Conservation (phyloP, 1,140 invertebrate genomes). For the Paraescarpia echinospica region DNA sequence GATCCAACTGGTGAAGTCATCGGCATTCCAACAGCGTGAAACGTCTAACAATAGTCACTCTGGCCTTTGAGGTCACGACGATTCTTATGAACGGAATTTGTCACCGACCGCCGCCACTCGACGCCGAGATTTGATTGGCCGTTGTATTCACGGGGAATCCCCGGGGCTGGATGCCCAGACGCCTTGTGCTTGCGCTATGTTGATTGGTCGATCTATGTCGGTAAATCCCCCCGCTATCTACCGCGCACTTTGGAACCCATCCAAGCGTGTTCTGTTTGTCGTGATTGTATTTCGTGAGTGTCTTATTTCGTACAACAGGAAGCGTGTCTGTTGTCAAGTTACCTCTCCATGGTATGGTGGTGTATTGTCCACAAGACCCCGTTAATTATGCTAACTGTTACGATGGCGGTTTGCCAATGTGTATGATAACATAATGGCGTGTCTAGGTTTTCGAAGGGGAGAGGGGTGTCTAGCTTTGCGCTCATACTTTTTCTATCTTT, state of each 20-base stretch:
- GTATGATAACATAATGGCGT: background rate
- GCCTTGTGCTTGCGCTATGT: background rate
- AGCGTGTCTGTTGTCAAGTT: background rate
- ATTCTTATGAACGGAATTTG: background rate
- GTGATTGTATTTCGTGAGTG: background rate
- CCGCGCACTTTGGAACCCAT: background rate
- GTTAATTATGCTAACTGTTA: background rate
- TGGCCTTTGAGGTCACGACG: background rate
- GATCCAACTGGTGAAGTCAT: too few species aligned
- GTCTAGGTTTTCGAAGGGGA: too few species aligned
- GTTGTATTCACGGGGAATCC: background rate
- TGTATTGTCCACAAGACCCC: background rate
- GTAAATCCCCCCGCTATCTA: background rate
- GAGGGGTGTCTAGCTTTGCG: too few species aligned
- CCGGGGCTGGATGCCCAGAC: background rate
- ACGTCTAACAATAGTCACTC: background rate
- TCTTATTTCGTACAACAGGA: background rate
- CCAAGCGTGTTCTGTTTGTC: background rate
- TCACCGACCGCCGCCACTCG: background rate
- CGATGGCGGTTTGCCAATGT: background rate
- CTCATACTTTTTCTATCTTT: too few species aligned
- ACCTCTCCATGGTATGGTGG: background rate
- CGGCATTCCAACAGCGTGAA: background rate
- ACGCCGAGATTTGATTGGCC: background rate
- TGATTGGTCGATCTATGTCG: background rate